Percentiles rank a stretch among this genome's conserved stretches.
These are phyloP conservation scores for Hyles euphorbiae DNA, from an alignment of 1,140 invertebrate genomes.

Conservation along the genomic window DNA sequence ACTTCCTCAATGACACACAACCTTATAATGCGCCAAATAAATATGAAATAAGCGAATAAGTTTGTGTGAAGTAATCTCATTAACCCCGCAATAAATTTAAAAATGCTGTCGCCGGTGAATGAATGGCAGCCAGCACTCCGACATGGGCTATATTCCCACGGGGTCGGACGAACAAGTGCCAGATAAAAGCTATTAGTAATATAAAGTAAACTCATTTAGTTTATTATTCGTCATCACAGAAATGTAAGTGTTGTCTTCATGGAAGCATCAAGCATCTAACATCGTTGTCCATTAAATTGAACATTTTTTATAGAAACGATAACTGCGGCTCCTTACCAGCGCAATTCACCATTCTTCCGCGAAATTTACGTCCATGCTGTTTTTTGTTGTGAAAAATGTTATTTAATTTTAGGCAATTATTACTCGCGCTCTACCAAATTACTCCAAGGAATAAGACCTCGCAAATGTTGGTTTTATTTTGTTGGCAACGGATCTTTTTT, in stretches of 20 bases:
- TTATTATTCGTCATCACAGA: background rate
- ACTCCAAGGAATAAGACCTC: constrained; percentile 64
- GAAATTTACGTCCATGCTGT: constrained; percentile 57
- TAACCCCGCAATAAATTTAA: too few species aligned
- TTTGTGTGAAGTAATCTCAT: too few species aligned
- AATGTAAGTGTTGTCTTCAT: constrained; percentile 26
- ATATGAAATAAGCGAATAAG: too few species aligned
- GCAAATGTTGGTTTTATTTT: constrained; percentile 57
- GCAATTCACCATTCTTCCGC: constrained; percentile 50
- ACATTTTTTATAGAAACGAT: constrained; percentile 60
- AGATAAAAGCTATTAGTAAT: background rate
- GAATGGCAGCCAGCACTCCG: too few species aligned
- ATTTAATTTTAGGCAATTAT: constrained; percentile 74
- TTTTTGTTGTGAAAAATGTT: constrained; percentile 72
- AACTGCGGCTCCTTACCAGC: constrained; percentile 49
- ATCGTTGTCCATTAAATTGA: constrained; percentile 57
- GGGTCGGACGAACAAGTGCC: too few species aligned
- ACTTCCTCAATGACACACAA: too few species aligned
- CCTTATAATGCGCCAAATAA: too few species aligned
- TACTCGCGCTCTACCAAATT: constrained; percentile 69
- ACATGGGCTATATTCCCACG: too few species aligned
- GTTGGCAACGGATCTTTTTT: constrained; percentile 51
- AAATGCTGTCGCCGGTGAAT: too few species aligned
- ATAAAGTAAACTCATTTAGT: constrained; percentile 1
- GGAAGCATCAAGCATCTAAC: constrained; percentile 31